These are phyloP conservation scores for Bradypodion ventrale DNA, from an alignment of 2,797 vertebrate species.

Conservation along the genomic window DNA sequence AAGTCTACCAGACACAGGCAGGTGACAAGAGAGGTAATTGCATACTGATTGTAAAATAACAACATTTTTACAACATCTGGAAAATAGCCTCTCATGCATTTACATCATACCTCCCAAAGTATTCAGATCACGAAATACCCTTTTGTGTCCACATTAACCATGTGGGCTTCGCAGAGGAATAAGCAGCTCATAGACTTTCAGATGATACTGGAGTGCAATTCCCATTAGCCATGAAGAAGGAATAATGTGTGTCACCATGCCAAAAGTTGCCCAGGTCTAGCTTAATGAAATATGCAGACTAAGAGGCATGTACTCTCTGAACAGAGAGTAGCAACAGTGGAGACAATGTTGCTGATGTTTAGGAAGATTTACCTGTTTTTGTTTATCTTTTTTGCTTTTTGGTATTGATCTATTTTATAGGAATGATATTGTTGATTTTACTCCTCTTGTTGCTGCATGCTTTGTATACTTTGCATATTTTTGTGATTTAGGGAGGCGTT, in stretches of 20 bases:
- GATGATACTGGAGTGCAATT: neutral
- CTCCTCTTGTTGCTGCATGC: too few relatives aligned
- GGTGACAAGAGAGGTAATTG: conserved; percentile 12
- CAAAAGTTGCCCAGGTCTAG: neutral
- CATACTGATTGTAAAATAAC: neutral
- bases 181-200: neutral
- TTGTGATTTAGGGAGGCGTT: too few relatives aligned
- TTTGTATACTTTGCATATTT: too few relatives aligned
- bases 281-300: too few relatives aligned
- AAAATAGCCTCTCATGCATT: neutral
- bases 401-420: too few relatives aligned
- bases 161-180: neutral
- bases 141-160: neutral
- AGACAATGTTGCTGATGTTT: too few relatives aligned
- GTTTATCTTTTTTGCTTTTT: too few relatives aligned
- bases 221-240: neutral
- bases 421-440: too few relatives aligned
- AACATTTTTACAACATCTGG: neutral
- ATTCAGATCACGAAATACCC: neutral
- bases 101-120: neutral
- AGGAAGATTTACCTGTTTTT: too few relatives aligned
- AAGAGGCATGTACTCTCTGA: too few relatives aligned
- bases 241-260: neutral
- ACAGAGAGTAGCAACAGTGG: too few relatives aligned
- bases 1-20: conserved; percentile 38